Base-by-base conservation (phyloP, 2,888 invertebrate genomes). In the Drosophila demipolita region DNA sequence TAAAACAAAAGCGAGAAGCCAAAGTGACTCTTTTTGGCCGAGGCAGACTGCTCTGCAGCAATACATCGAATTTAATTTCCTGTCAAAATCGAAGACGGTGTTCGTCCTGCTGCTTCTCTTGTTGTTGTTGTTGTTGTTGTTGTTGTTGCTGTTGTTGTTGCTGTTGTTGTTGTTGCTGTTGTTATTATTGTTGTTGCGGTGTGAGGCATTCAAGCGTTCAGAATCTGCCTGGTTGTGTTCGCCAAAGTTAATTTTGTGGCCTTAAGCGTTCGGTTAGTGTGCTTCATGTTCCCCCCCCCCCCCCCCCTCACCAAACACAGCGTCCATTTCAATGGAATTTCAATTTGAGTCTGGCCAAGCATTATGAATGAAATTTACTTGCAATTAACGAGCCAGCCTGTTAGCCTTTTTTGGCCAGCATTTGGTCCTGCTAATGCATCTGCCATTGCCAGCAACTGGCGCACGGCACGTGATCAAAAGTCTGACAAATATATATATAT, bases 41-140 rank as follows among this genome's bases (percentile, higher is more conserved):
- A n/a, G 15, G 38, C 17, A 50, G 50, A 40, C 63, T 40, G 50
- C 62, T 78, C 64, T 65, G 64, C 64, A 66, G 77, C 83, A 82
- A 90, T 89, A 89, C 82, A 90, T 89, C 85, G 89, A 90, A 90
- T 88, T 90, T 90, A 90, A 91, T 90, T 90, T 90, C 91, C 91
- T 91, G 90, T 90, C 91, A 85, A 91, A 90, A 89, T 88, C 89
- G 87, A 84, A 71, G 77, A 71, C 52, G 76, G 57, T 58, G 55
- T 52, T 42, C 62, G 49, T 60, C 55, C 59, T 67, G 54, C 33
- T 61, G 45, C 4, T 45, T 15, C 12, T 20, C 53, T 45, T 59
- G 63, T 50, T 69, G 45, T 15, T 45, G 23, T 12, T 20, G 55
- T 45, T 59, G 63, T 50, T 69, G 73, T 42, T 68, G 53, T 15